Evolutionary conservation across 2,113 vertebrate species (phyloP), one percentile per base, ranked within the genome.

Genomic region (Archilochus colubris): DNA sequence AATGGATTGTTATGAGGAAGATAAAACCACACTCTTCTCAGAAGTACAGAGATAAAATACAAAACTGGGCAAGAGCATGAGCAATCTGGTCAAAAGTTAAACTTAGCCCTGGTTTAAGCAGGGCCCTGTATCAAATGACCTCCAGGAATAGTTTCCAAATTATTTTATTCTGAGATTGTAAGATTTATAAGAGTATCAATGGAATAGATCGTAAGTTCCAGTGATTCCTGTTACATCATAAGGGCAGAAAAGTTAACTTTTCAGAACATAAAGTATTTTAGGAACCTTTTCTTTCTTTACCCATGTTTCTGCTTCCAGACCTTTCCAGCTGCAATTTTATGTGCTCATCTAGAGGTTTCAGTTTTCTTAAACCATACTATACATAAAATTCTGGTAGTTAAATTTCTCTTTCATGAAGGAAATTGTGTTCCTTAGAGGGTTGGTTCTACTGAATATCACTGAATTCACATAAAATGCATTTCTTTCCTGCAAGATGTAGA

Each of bases 311-410:
- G 23, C 43, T 88, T 80, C 79, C 50, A 77, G 70, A 53, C 33
- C 86, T 94, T 93, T 93, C 72, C 87, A 89, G 16, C 43, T 94
- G 36, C 40, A 50, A 57, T 83, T 92, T 93, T 95, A 80, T 43
- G 44, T 67, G 27, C 28, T 94, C 58, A 66, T 91, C 75, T 91
- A 80, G 51, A 85, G 25, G 8, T 77, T 92, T 93, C 46, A 76
- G 27, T 86, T 95, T 31, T 86, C 31, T 93, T 88, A 91, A 95
- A 86, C n/a, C 4, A 43, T 30, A n/a, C 28, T 64, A 50, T 50
- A 14, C 53, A 61, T 86, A 91, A 95, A 91, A 69, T 80, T 79
- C 38, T 23, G 22, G 69, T 38, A 94, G 51, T 44, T 67, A 53
- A 77, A 36, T 89, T 92, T 81, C n/a, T 93, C 20, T 75, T 88